Evolutionary conservation across 2,113 vertebrate species (phyloP).

Genomic region (Calypte anna): DNA sequence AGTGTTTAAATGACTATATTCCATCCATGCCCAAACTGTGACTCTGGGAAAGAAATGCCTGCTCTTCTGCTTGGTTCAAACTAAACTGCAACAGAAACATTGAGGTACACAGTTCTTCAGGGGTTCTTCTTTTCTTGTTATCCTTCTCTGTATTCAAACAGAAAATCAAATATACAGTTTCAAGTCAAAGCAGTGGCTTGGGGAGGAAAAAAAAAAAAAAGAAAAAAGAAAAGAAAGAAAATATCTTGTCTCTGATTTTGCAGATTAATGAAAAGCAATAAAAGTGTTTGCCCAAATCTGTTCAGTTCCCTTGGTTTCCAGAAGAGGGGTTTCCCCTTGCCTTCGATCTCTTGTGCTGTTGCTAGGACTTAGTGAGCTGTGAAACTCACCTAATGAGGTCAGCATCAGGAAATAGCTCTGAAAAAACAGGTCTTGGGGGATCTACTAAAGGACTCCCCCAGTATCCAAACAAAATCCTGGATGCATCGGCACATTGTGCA

Average conservation of each 20-base stretch:
- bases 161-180: conserved; percentile 2
- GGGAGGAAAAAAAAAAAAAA: rapidly evolving
- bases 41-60: not conserved
- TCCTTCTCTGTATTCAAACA: not conserved
- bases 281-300: conserved; percentile 43
- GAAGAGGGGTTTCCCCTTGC: conserved; percentile 42
- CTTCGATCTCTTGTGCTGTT: conserved; percentile 25
- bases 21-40: not conserved
- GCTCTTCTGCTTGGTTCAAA: not conserved
- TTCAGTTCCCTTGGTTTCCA: conserved; percentile 44
- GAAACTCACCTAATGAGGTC: conserved; percentile 73
- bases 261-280: conserved; percentile 54
- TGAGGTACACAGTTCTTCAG: not conserved
- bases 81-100: not conserved
- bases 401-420: conserved; percentile 64
- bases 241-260: not conserved
- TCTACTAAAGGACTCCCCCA: conserved; percentile 43
- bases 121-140: not conserved
- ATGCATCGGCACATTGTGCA: conserved; percentile 50
- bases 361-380: conserved; percentile 70
- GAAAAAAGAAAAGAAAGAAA: not conserved
- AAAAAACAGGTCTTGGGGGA: conserved; percentile 45
- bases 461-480: conserved; percentile 49
- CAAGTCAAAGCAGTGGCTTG: not conserved
- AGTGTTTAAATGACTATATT: not conserved